These are phyloP conservation scores for Spizella passerina DNA, from an alignment of 2,797 vertebrate genomes.

Conservation along the genomic window DNA sequence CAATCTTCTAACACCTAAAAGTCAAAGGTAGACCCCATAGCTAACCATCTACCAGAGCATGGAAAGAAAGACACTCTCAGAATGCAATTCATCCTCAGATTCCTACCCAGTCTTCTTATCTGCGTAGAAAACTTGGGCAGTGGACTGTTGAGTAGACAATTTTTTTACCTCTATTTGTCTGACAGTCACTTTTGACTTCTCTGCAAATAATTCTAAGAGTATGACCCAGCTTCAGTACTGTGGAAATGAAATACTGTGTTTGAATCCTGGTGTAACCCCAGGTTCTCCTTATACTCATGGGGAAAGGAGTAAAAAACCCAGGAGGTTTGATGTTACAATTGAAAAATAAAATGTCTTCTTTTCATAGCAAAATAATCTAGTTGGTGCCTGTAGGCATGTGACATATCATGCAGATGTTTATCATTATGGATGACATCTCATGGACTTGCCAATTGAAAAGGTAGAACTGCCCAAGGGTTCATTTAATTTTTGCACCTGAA, in stretches of 20 bases:
- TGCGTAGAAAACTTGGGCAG: background rate
- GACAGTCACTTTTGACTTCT: background rate
- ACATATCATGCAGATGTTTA: background rate
- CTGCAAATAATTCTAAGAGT: background rate
- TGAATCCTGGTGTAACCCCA: background rate
- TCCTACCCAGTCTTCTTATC: background rate
- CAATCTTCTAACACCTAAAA: background rate
- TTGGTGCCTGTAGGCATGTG: background rate
- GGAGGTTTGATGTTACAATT: background rate
- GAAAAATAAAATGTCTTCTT: background rate
- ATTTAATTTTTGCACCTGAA: constrained; percentile 6
- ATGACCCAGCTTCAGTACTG: background rate
- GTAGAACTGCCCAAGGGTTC: background rate
- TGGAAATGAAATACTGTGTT: background rate
- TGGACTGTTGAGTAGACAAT: background rate
- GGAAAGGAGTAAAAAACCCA: background rate
- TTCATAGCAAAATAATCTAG: background rate
- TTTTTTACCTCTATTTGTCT: background rate
- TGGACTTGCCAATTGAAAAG: background rate
- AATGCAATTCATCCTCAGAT: background rate
- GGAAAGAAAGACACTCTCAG: background rate
- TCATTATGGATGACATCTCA: background rate
- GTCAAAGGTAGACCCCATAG: background rate
- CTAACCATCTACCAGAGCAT: background rate
- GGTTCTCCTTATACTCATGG: background rate